Evolutionary conservation across 2,888 invertebrate genomes (phyloP), one percentile per base, ranked within the genome.

Genomic region (Aplocera efformata): DNA sequence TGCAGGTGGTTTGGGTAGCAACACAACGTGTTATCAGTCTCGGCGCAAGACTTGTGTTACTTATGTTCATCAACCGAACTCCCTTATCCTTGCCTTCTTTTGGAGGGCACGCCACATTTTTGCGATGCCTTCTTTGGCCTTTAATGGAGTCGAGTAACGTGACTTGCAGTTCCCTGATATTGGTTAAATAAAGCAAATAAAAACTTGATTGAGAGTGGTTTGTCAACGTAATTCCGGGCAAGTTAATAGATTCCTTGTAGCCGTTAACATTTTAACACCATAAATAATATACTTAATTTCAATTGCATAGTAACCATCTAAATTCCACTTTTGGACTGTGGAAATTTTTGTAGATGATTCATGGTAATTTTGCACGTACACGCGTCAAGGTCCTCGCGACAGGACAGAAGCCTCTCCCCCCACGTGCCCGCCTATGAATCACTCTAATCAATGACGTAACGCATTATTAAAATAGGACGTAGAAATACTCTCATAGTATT

Each of bases 11-110:
- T 56, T 38, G 65, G 59, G 54, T 73, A 67, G 71, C 67, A 72
- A 72, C 69, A 63, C 58, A 56, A 51, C 50, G 41, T 58, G 54
- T 58, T 66, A 72, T 70, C 67, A 71, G 61, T 63, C 62, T 63
- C 59, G 44, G 49, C 50, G 56, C 58, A n/a, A n/a, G n/a, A n/a
- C n/a, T n/a, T n/a, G n/a, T n/a, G n/a, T n/a, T n/a, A n/a, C n/a
- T n/a, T n/a, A 53, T 62, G 60, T 59, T 8, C 61, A 60, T 63
- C 61, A 63, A 56, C 50, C 51, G 53, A 63, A 62, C 66, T 66
- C 64, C 65, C 63, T 61, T n/a, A n/a, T n/a, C n/a, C n/a, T n/a
- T 50, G 48, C 60, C 59, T 61, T 59, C 63, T 67, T 72, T 70
- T 64, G 60, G 60, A 57, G 57, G 58, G 57, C 52, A 56, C 48